Base-by-base conservation (phyloP, 2,888 invertebrate species). In the Drosophila stalkeri region DNA sequence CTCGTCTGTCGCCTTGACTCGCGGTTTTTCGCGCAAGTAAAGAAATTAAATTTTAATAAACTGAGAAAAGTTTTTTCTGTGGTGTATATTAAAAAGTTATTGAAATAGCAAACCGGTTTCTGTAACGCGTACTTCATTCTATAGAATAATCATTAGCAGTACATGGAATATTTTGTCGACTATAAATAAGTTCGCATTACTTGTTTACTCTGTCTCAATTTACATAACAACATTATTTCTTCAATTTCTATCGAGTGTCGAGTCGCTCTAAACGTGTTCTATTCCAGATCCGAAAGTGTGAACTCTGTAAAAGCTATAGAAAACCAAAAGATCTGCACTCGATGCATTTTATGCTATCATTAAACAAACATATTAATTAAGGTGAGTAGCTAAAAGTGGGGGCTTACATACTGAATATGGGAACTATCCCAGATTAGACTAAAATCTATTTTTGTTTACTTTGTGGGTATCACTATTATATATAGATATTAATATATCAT, bases 61-160 rank as follows among this genome's bases (percentile, higher is more conserved):
- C 44, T 61, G 67, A 59, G 63, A 71, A 76, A 69, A 71, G 20
- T 57, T 33, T 43, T 66, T 27, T n/a, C 3, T 39, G 8, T 41
- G 67, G 68, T 79, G 75, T 67, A 64, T 72, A 70, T 74, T 60
- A 49, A 68, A 65, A 57, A 46, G 63, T 51, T 18, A 76, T 71
- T 64, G 59, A 65, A 57, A 54, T 55, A 65, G 3, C 33, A 27
- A 90, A 87, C 89, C 90, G 77, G 86, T 88, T 90, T 71, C 47
- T 67, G 62, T 72, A 76, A 74, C 8, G 33, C 35, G 44, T 82
- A 66, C 56, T 64, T 62, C 37, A 39, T 18, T 33, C 31, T 18
- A n/a, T 51, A 51, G 49, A 51, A 51, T 31, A 51, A 27, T 51
- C 31, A 11, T 33, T 51, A 14, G 31, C 49, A 33, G 49, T 68